Conservation (phyloP, 2,888 invertebrate genomes). For the Diarsia mendica region DNA sequence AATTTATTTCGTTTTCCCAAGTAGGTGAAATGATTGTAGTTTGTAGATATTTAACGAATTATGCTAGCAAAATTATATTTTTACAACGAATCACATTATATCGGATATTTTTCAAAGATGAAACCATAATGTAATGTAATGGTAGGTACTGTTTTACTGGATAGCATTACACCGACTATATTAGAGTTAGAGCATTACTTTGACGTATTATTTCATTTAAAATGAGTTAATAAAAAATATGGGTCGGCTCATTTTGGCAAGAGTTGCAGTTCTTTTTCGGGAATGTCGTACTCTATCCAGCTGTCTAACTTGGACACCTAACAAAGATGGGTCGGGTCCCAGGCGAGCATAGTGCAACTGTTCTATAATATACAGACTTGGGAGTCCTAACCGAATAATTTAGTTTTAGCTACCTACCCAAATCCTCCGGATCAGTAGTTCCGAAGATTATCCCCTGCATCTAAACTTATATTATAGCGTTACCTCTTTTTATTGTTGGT, state of each 20-base stretch:
- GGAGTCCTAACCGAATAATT: conserved; percentile 17
- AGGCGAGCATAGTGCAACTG: conserved; percentile 5
- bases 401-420: neutral
- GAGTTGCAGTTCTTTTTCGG: no score
- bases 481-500: neutral
- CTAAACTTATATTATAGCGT: neutral
- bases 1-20: neutral
- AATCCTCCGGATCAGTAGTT: neutral
- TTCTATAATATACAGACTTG: neutral
- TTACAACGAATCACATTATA: no score
- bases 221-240: no score
- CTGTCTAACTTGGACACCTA: conserved; percentile 13
- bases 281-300: neutral
- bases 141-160: no score
- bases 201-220: no score
- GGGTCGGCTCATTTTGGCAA: no score
- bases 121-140: no score
- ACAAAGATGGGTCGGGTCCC: conserved; percentile 8
- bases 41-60: neutral
- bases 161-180: no score
- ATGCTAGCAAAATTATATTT: no score
- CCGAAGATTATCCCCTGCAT: neutral
- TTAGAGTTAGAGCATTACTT: no score
- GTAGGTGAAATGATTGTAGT: neutral
- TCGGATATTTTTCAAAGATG: no score